phyloP scores from a whole-genome alignment of 2,888 invertebrate genomes.

The Thysanoteuthis rhombus region DNA sequence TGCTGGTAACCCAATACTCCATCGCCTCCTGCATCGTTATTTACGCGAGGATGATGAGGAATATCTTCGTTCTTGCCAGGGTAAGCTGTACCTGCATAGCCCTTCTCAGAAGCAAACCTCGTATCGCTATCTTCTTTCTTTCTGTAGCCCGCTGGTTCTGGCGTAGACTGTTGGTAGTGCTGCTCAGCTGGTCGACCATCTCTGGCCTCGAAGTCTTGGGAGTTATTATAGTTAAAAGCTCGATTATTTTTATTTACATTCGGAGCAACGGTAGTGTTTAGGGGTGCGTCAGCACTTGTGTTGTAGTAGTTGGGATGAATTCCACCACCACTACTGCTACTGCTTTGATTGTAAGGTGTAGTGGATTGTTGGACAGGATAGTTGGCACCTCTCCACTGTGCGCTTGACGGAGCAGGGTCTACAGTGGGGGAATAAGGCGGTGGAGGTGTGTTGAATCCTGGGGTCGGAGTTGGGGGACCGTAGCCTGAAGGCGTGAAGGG shows the following conservation, averaged over 20 bases:
- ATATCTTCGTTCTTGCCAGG: neutral
- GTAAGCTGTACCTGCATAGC: neutral
- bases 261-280: neutral
- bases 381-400: neutral
- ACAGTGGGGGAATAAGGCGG: neutral
- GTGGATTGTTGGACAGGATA: neutral
- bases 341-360: neutral
- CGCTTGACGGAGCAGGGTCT: neutral
- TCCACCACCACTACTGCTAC: neutral
- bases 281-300: neutral
- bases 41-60: neutral
- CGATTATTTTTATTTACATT: constrained; percentile 12
- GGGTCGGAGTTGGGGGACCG: neutral
- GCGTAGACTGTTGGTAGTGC: neutral
- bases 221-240: neutral
- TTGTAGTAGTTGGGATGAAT: neutral
- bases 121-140: neutral
- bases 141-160: neutral
- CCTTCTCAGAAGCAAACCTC: neutral
- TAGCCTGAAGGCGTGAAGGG: constrained; percentile 12
- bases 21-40: neutral
- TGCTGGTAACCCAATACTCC: neutral
- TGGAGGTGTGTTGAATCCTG: neutral
- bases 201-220: neutral
- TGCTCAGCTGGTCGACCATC: neutral